Base-by-base conservation (phyloP, 1,140 invertebrate species). In the Drosophila elegans region DNA sequence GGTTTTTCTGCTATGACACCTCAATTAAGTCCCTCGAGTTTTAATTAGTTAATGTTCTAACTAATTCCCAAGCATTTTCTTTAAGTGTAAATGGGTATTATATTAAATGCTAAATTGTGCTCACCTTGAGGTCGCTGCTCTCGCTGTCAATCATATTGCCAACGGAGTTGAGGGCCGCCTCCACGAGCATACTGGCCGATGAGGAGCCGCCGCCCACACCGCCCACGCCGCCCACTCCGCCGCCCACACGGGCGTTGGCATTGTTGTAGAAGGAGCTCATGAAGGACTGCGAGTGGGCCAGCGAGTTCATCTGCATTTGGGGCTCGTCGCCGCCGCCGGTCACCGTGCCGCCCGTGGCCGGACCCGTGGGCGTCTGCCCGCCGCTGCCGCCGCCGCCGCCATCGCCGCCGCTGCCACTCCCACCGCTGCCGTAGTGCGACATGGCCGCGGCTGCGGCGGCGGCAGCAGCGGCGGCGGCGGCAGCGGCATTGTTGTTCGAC, bases 191-290 rank as follows among this genome's bases (percentile, higher is more conserved):
- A 73, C 91, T 92, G 61, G 92, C 92, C 53, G 92, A 92, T 3
- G 91, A 86, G 10, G 91, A 91, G 51, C 78, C 72, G 6, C 78
- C 83, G 32, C 78, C 78, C 11, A 79, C 16, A 21, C 13, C 52
- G 12, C 62, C 69, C 10, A 62, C 66, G 5, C 76, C 85, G 45
- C 49, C 85, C 48, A 32, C 48, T 9, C 75, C 78, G 13, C 81
- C 76, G 25, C 71, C 90, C 76, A 92, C 83, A 64, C 91, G 81
- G 63, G 91, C 79, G 46, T 86, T 92, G 55, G 84, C 84, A 16
- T 92, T 92, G 61, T 92, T 92, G 64, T 92, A 92, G 73, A 92
- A 92, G 16, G 90, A 91, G 88, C 88, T 92, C 88, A 92, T 91
- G 55, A 92, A 92, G 11, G 91, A 91, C 61, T 92, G 91, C 36